These are phyloP conservation scores for Drosophila equinoxialis DNA, from an alignment of 1,140 invertebrate species.

Conservation along the genomic window DNA sequence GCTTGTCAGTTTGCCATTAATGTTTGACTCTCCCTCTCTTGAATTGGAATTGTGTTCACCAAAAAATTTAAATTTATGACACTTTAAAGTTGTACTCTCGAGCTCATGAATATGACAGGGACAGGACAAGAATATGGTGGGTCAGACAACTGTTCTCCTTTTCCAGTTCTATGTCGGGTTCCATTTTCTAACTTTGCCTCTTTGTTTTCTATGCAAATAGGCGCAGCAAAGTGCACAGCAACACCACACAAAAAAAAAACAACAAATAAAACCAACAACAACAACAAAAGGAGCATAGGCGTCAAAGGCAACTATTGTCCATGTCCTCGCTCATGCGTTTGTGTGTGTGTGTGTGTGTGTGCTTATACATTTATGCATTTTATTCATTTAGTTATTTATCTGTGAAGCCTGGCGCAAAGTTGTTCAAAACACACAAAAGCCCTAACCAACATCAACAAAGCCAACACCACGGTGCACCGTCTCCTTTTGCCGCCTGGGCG, in stretches of 20 bases:
- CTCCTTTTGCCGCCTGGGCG: conserved; percentile 33
- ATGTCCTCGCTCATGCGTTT: conserved; percentile 19
- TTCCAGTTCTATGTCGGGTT: conserved; percentile 14
- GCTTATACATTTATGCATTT: conserved; percentile 60
- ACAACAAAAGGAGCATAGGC: conserved; percentile 22
- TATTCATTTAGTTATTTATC: conserved; percentile 68
- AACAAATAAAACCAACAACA: not conserved
- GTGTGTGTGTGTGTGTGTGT: conserved; percentile 37
- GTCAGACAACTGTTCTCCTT: conserved; percentile 28
- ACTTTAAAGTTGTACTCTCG: conserved; percentile 38
- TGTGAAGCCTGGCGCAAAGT: conserved; percentile 59
- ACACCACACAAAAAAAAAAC: conserved; percentile 1
- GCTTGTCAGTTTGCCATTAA: conserved; percentile 51
- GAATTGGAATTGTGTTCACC: not conserved
- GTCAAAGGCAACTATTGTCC: conserved; percentile 58
- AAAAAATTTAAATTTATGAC: conserved; percentile 55
- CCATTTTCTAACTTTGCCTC: conserved; percentile 51
- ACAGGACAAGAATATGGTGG: not conserved
- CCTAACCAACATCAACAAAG: conserved; percentile 40
- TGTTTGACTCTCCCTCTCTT: conserved; percentile 16
- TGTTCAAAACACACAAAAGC: conserved; percentile 44
- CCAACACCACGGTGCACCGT: not conserved
- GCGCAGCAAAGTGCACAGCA: conserved; percentile 33
- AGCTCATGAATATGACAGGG: conserved; percentile 36
- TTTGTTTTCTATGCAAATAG: conserved; percentile 58